These are phyloP conservation scores for Kobus ellipsiprymnus DNA, from an alignment of 2,113 vertebrate species.

Conservation along the genomic window DNA sequence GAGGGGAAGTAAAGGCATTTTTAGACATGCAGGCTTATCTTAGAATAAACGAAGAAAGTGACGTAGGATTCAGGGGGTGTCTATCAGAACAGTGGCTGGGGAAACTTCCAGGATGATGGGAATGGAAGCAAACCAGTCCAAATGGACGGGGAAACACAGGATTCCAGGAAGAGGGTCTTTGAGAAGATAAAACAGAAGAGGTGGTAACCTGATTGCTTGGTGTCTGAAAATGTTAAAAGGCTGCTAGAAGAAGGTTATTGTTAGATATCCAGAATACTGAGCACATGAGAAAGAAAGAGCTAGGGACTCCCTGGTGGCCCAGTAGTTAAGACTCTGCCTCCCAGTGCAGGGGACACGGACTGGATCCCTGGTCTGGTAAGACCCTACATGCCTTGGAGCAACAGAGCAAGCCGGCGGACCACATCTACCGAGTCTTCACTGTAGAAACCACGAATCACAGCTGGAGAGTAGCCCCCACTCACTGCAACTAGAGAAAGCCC, in stretches of 20 bases:
- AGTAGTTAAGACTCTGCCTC: not conserved
- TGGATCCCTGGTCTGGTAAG: not conserved
- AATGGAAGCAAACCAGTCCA: not conserved
- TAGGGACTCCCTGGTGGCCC: not conserved
- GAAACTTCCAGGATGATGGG: not conserved
- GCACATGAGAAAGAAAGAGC: not conserved
- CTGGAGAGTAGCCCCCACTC: not conserved
- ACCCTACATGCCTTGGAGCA: not conserved
- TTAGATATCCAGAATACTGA: not conserved
- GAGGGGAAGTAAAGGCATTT: not conserved
- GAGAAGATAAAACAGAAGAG: not conserved
- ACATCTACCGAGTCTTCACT: not conserved
- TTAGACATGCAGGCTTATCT: not conserved
- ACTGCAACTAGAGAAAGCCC: not conserved
- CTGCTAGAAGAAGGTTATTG: not conserved
- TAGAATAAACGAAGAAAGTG: not conserved
- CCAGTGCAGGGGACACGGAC: fast-evolving
- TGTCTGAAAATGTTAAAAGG: not conserved
- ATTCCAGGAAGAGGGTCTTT: fast-evolving
- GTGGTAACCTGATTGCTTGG: not conserved
- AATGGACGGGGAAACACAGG: not conserved
- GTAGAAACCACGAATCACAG: not conserved
- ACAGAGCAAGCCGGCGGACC: not conserved
- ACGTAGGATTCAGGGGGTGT: not conserved
- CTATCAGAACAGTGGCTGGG: not conserved